Conservation (phyloP, 2,113 vertebrate genomes). For the Pundamilia nyererei region DNA sequence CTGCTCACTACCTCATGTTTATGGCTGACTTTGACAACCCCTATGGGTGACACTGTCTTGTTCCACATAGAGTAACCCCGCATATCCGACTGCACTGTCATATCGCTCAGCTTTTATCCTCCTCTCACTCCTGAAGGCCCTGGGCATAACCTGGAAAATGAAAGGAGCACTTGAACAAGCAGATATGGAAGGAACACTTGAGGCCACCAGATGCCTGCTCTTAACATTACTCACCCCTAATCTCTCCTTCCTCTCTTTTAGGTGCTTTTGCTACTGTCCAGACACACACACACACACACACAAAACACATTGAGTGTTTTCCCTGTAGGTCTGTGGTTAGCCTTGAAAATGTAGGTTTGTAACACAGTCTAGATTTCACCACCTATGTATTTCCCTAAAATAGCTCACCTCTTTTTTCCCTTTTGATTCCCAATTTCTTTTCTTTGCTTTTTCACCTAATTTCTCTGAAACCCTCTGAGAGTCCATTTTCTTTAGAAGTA, state of each 20-base stretch:
- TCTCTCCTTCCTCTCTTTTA: constrained; percentile 14
- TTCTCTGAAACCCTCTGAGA: neutral
- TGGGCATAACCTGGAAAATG: constrained; percentile 28
- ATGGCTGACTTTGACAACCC: constrained; percentile 1
- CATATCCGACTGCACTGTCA: neutral
- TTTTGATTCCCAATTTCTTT: neutral
- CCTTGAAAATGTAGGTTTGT: constrained; percentile 20
- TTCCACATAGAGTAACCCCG: neutral
- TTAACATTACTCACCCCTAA: constrained; percentile 20
- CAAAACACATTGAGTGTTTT: neutral
- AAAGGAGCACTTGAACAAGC: neutral
- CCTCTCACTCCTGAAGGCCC: neutral
- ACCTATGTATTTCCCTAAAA: neutral
- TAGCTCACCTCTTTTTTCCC: neutral
- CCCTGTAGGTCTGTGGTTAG: neutral
- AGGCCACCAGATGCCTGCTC: constrained; percentile 24
- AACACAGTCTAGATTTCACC: constrained; percentile 1
- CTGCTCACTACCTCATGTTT: constrained; percentile 1
- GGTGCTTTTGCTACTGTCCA: neutral
- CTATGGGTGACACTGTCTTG: neutral
- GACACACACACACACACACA: neutral
- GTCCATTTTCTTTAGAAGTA: neutral
- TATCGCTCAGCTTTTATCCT: constrained; percentile 16
- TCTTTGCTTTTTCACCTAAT: neutral
- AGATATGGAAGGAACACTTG: constrained; percentile 10